Evolutionary conservation across 2,888 invertebrate species (phyloP), one percentile per base, ranked within the genome.

Genomic region (Lagria hirta): DNA sequence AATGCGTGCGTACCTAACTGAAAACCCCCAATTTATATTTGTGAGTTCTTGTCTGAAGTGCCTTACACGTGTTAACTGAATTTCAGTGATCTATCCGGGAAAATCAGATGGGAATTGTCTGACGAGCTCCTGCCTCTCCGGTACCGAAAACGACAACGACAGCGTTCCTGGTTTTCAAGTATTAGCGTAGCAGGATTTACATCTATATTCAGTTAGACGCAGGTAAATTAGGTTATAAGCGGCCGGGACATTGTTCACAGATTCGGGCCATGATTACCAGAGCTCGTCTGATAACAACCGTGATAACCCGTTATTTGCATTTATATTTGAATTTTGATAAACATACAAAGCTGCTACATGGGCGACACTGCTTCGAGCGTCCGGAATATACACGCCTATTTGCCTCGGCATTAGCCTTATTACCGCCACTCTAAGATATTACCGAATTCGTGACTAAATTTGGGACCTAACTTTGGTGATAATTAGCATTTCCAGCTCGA

Each of bases 171-270:
- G 48, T 52, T 51, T 42, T 43, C 35, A 51, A 51, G 44, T 54
- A 58, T 58, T 51, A 57, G 58, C 54, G 52, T 50, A 45, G 51
- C 44, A 48, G 60, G 55, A 66, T 65, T 64, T 63, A 60, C 62
- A 63, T 63, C 60, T 65, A 60, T 66, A 67, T 67, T 67, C 65
- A 65, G 65, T 68, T 68, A 66, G 61, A 59, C 56, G 52, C 65
- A 66, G 65, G 65, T 65, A 66, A 68, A 68, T 68, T 68, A 62
- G 63, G 62, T 67, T 68, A 63, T 62, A 65, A 66, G 61, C 65
- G 64, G 54, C 61, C 52, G 57, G 62, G 61, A 65, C 64, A 61
- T 65, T 64, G 67, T 66, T 64, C 63, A 57, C 60, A 54, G 58
- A 60, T 64, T 60, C 58, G 55, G 55, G 56, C 54, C 56, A 51